Evolutionary conservation across 2,797 vertebrate species (phyloP), one percentile per base, ranked within the genome.

Genomic region (Sarcoramphus papa): DNA sequence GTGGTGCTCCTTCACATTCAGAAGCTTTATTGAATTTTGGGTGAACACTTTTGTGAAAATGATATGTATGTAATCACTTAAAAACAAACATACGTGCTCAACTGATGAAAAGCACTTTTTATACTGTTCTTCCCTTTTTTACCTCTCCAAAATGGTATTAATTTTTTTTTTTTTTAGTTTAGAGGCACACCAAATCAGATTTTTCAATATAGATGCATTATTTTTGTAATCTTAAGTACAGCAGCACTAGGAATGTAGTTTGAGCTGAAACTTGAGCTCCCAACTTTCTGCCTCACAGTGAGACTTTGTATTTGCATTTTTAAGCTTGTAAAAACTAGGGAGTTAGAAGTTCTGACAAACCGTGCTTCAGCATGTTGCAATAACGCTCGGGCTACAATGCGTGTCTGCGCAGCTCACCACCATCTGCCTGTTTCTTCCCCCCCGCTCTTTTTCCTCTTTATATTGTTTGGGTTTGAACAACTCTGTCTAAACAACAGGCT

Each of bases 221-320:
- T 59, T 95, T 85, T 92, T 82, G 40, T 67, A 65, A 57, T 41
- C 30, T 37, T 33, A 48, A 88, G 35, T 68, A 62, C 11, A 27
- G 19, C 68, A 80, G 75, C 40, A 23, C 35, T 53, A 74, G 57
- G 64, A 90, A 65, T 75, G 57, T 77, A 51, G 24, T 64, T 87
- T 79, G 63, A 85, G 78, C 60, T 93, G 90, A 88, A 95, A 85
- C 48, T 53, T 73, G 77, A 89, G 50, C 72, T 89, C 48, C 20
- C 33, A 59, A 14, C 37, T 83, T 93, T 82, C 64, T 51, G 72
- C 41, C 83, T 96, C 51, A 43, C 50, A 83, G 53, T 68, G n/a
- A 88, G 85, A 73, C 68, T 94, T 92, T 64, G 63, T 88, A 87
- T 93, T 88, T 94, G 56, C 80, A 82, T 91, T 93, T 95, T 94